Conservation (phyloP, 2,113 vertebrate species). For the Riparia riparia region DNA sequence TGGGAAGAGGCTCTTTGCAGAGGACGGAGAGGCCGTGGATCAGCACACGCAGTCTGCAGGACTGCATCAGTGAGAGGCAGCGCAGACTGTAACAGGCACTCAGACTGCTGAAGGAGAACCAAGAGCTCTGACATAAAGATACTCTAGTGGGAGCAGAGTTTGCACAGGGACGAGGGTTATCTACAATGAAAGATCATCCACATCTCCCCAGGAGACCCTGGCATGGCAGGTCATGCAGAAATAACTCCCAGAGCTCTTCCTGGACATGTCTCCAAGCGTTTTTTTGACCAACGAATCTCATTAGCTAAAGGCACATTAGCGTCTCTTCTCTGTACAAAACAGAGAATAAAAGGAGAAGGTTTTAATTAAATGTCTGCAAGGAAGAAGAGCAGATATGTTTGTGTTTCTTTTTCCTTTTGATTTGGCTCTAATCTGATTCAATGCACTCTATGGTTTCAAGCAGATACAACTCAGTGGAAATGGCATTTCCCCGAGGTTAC, state of each 20-base stretch:
- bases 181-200: not conserved
- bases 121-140: not conserved
- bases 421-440: conserved; percentile 31
- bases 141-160: not conserved
- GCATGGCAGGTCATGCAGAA: not conserved
- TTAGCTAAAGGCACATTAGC: conserved; percentile 29
- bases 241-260: conserved; percentile 14
- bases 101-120: not conserved
- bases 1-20: not conserved
- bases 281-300: conserved; percentile 25
- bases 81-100: not conserved
- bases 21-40: not conserved
- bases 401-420: not conserved
- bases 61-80: not conserved
- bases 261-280: conserved; percentile 20
- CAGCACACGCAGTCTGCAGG: not conserved
- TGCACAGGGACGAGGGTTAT: not conserved
- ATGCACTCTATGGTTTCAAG: not conserved
- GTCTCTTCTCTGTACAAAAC: not conserved
- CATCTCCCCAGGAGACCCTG: not conserved
- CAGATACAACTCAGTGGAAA: not conserved
- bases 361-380: conserved; percentile 17
- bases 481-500: not conserved
- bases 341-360: not conserved
- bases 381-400: not conserved